Base-by-base conservation (phyloP, 2,888 invertebrate species). In the Heteromurus nitidus region DNA sequence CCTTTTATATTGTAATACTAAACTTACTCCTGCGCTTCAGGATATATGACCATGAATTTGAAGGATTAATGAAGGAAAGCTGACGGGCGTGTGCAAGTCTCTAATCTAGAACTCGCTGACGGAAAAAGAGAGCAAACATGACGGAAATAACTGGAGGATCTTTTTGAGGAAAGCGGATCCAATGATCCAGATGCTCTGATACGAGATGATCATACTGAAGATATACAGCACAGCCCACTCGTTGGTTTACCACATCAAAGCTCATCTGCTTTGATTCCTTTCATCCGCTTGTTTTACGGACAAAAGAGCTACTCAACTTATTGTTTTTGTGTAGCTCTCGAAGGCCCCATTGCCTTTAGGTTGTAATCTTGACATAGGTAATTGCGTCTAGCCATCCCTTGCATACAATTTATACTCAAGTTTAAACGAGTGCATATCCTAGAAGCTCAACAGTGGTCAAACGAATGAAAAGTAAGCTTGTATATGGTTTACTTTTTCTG, bases 241-340 rank as follows among this genome's bases (percentile, higher is more conserved):
- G 1, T 31, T 20, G 70, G 77, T 42, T 70, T 42, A 77, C 77
- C 77, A 70, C 77, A 70, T 70, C 77, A 64, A 77, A 77, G 28
- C 62, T 62, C 2, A n/a, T 44, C n/a, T 26, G 20, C 20, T 16
- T 50, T 50, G 22, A 24, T 55, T 7, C 22, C 11, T n/a, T 50
- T n/a, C n/a, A n/a, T n/a, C n/a, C n/a, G n/a, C n/a, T n/a, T n/a
- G n/a, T n/a, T n/a, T n/a, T n/a, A n/a, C n/a, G n/a, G n/a, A n/a
- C n/a, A n/a, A n/a, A n/a, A n/a, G n/a, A n/a, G n/a, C n/a, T n/a
- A n/a, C n/a, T n/a, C n/a, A n/a, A n/a, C n/a, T n/a, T n/a, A n/a
- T n/a, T n/a, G n/a, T n/a, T n/a, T n/a, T n/a, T n/a, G n/a, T n/a
- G n/a, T n/a, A n/a, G n/a, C n/a, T n/a, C n/a, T n/a, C n/a, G n/a